Conservation (phyloP, 2,797 vertebrate genomes). For the Clarias platycephalus region DNA sequence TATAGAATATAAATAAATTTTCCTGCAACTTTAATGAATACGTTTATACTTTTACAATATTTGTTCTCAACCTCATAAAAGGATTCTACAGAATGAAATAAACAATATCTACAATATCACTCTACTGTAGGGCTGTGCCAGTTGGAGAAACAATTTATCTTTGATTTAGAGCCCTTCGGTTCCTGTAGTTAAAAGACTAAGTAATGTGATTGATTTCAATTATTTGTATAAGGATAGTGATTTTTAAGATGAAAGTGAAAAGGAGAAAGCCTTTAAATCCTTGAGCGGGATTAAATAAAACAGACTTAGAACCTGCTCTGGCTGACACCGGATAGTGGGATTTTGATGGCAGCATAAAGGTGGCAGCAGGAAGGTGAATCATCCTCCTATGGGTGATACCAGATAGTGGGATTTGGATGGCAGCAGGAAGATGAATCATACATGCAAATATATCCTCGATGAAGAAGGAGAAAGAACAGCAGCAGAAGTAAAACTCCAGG, state of each 20-base stretch:
- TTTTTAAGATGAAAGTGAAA: not conserved
- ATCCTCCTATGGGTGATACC: constrained; percentile 22
- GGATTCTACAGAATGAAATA: not conserved
- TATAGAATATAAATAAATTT: not conserved
- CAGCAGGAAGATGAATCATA: constrained; percentile 14
- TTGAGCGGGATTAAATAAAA: not conserved
- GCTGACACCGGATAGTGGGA: constrained; percentile 11
- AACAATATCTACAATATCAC: no score
- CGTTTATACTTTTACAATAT: not conserved
- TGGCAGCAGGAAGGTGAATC: constrained; percentile 23
- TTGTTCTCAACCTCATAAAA: not conserved
- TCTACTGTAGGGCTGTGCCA: not conserved
- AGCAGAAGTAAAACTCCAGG: not conserved
- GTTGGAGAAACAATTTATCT: not conserved
- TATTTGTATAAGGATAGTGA: not conserved
- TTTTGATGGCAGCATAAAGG: constrained; percentile 12
- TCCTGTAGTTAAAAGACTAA: not conserved
- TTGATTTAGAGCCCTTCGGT: not conserved
- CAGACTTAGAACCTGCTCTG: not conserved
- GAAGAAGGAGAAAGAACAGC: constrained; percentile 8
- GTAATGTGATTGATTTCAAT: not conserved
- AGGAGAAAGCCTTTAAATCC: not conserved
- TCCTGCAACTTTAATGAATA: constrained; percentile 1
- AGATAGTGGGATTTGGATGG: constrained; percentile 18
- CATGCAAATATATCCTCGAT: constrained; percentile 16